Evolutionary conservation across 2,888 invertebrate species (phyloP).

Genomic region (Oligia latruncula): DNA sequence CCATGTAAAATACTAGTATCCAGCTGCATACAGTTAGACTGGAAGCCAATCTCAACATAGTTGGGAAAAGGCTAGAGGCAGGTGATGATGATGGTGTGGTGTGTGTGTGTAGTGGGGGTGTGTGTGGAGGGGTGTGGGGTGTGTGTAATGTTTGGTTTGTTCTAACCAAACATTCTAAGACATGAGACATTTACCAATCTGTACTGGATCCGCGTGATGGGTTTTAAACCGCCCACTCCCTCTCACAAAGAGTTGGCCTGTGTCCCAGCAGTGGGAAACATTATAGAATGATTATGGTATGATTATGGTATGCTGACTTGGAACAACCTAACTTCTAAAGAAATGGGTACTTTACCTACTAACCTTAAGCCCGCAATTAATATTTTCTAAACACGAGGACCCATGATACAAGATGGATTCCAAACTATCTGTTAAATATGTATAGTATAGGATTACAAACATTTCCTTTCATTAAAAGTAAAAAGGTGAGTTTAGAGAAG

Average conservation of each 20-base stretch:
- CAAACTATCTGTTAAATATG: slow-evolving; percentile 43
- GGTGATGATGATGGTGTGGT: too few species aligned
- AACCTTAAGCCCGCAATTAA: not conserved
- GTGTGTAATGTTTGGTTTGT: too few species aligned
- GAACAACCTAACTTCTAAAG: not conserved
- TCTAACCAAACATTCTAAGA: too few species aligned
- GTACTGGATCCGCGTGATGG: too few species aligned
- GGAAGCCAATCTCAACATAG: too few species aligned
- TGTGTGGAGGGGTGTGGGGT: too few species aligned
- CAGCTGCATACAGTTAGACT: too few species aligned
- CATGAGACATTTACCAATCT: too few species aligned
- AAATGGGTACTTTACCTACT: not conserved
- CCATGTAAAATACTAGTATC: too few species aligned
- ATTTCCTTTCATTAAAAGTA: slow-evolving; percentile 50
- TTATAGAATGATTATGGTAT: not conserved
- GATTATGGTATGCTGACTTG: not conserved
- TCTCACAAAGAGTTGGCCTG: not conserved
- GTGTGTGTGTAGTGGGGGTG: too few species aligned
- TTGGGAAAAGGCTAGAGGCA: too few species aligned
- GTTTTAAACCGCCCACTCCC: too few species aligned
- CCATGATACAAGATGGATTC: slow-evolving; percentile 9
- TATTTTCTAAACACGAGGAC: slow-evolving; percentile 8
- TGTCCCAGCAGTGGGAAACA: not conserved
- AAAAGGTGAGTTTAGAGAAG: slow-evolving; percentile 44
- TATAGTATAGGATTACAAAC: slow-evolving; percentile 21